Evolutionary conservation across 2,888 invertebrate species (phyloP), one percentile per base, ranked within the genome.

Genomic region (Sphaerophoria rueppellii): DNA sequence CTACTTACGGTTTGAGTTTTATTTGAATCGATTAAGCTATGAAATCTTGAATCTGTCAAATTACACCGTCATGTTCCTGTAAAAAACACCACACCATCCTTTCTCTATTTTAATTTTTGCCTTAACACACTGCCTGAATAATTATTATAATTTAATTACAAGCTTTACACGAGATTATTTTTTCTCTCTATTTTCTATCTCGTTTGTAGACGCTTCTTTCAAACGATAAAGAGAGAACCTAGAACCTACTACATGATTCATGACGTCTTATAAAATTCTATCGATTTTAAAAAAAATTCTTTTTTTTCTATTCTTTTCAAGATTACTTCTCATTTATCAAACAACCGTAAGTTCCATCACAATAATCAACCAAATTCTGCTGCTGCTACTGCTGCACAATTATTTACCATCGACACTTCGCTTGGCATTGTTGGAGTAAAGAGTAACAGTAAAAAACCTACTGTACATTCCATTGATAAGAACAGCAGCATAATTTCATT

Each of bases 401-500:
- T 81, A 81, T 70, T 85, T 12, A 81, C 16, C 70, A 43, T 81
- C 14, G 77, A 81, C 37, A 70, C 58, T 82, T 61, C 74, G 54
- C 65, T 67, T 57, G 74, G 71, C 60, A 60, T 50, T 24, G 63
- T 58, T 60, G 77, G 76, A 43, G 86, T 60, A 57, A 78, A 71
- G 1, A 24, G 24, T 60, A 78, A 71, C 58, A 83, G 74, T 54
- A 80, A 71, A 58, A 69, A 67, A 50, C 40, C 61, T 61, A 63
- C 67, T 73, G 82, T 65, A 50, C 73, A 78, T 70, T 63, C 63
- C 58, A 74, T 78, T 60, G 72, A 86, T 67, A 82, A 76, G 50
- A 92, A 93, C 92, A 93, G 93, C 92, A 93, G 93, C 92, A 93
- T 93, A 92, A 93, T 93, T 90, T 93, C 93, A 88, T 91, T 93